A percentile compares a stretch with the other conserved stretches of the same genome.
Conservation (phyloP, 2,797 vertebrate genomes). For the Taeniopygia guttata region DNA sequence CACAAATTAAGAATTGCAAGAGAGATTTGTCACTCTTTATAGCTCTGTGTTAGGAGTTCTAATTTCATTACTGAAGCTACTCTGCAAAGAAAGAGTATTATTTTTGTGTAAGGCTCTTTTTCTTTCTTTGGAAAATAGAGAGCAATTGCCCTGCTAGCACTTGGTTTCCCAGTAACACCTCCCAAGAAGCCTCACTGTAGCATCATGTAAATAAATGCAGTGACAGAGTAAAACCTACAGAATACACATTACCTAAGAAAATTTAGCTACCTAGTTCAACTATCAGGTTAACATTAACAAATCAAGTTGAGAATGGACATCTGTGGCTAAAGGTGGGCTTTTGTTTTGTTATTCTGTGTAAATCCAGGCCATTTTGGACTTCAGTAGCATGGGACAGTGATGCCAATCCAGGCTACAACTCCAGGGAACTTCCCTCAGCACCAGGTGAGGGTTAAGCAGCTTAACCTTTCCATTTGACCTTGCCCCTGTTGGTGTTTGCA, state of each 20-base stretch:
- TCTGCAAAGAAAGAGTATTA: slow-evolving; percentile 14
- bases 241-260: neutral
- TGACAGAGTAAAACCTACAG: neutral
- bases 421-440: neutral
- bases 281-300: neutral
- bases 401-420: neutral
- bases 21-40: slow-evolving; percentile 55
- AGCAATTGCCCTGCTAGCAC: neutral
- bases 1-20: slow-evolving; percentile 55
- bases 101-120: slow-evolving; percentile 17
- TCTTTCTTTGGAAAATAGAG: neutral
- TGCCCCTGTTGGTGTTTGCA: neutral
- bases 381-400: neutral
- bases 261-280: neutral
- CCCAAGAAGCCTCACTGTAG: neutral
- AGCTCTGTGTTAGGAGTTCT: slow-evolving; percentile 38
- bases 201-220: neutral
- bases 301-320: neutral
- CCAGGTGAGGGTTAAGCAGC: neutral
- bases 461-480: neutral
- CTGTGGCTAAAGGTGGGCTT: neutral
- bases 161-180: neutral
- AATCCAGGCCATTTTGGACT: neutral
- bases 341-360: neutral
- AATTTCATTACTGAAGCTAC: slow-evolving; percentile 46